A percentile compares a stretch with the other conserved stretches of the same genome.
phyloP scores from a whole-genome alignment of 92 coral and sea anemone genomes.

The Paramuricea clavata region DNA sequence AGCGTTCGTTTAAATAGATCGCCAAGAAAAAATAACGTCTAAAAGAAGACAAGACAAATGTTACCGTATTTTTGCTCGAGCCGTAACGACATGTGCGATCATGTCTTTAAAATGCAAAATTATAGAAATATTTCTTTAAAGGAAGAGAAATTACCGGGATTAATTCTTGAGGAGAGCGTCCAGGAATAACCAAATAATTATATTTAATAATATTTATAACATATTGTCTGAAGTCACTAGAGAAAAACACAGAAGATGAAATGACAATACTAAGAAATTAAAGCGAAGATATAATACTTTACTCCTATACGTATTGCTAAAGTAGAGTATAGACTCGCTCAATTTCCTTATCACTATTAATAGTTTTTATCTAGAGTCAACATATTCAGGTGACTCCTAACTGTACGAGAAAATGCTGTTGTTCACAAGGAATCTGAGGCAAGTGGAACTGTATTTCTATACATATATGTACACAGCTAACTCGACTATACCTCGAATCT shows the following conservation, averaged over 20 bases:
- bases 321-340: no score
- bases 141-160: slow-evolving; percentile 71
- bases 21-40: slow-evolving; percentile 86
- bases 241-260: no score
- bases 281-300: no score
- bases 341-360: no score
- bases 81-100: neutral
- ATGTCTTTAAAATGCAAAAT: no score
- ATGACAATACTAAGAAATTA: no score
- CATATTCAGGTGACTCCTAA: no score
- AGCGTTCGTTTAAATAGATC: slow-evolving; percentile 82
- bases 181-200: slow-evolving; percentile 75
- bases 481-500: slow-evolving; percentile 61
- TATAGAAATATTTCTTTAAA: neutral
- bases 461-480: no score
- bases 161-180: slow-evolving; percentile 76
- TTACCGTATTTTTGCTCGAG: neutral
- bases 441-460: no score
- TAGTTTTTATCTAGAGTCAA: no score
- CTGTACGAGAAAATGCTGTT: neutral
- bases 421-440: neutral
- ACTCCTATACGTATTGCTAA: no score
- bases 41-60: neutral
- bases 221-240: slow-evolving; percentile 91
- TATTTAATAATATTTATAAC: slow-evolving; percentile 81